Base-by-base conservation (phyloP, 2,113 vertebrate genomes). In the Carettochelys insculpta region DNA sequence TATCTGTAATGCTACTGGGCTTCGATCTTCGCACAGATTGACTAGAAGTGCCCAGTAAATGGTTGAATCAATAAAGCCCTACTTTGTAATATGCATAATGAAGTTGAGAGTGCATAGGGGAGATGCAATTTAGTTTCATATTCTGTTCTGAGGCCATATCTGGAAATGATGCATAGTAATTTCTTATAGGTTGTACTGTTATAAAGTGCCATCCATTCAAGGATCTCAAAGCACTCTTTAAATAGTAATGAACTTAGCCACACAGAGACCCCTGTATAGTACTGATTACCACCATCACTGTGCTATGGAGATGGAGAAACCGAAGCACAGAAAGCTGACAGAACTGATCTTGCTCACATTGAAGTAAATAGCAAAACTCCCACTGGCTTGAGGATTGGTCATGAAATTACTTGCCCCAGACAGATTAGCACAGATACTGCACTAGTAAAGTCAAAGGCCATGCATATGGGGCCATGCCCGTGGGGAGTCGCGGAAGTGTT, bases 391-490 rank as follows among this genome's bases (percentile, higher is more conserved):
- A 80, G 53, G 83, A 6, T 5, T 84, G 58, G 76, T 11, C 2
- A 90, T 56, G 80, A 61, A 8, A 4, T 65, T 54, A 68, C 22
- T 17, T n/a, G 3, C 8, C 58, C 48, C 47, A 7, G 10, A 38
- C 5, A 84, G 3, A 3, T 34, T 51, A 50, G 25, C 3, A 4
- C 3, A 0, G 3, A 0, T 34, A 25, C 43, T 45, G 4, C 20
- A 7, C 9, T n/a, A 0, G 24, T 19, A 48, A 77, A 6, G 41
- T 75, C 65, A n/a, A n/a, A n/a, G n/a, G n/a, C n/a, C n/a, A n/a
- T 54, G 25, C 53, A 54, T 11, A 38, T 1, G 81, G 48, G 6
- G 90, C 34, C 16, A 14, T 76, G 7, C 24, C 34, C 19, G 80
- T 16, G 61, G 11, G 4, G 78, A 90, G 16, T 61, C 0, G 1